phyloP scores from a whole-genome alignment of 2,113 vertebrate species.

The Oreochromis aureus region DNA sequence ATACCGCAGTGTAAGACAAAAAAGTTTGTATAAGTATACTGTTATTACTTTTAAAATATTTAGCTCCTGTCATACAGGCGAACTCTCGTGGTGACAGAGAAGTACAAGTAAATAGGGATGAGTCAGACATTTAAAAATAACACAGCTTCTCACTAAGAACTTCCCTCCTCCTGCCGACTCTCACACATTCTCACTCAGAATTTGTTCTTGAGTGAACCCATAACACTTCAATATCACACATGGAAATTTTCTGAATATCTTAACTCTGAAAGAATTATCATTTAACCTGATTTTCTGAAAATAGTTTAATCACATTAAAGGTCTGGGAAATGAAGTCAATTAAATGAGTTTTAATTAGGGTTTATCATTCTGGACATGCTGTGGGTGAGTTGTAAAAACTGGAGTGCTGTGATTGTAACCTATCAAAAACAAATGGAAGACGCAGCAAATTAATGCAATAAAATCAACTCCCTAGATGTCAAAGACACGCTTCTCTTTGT shows the following conservation, averaged over 20 bases:
- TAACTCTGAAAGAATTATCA: not conserved
- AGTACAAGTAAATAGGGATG: conserved; percentile 26
- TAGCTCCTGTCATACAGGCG: conserved; percentile 3
- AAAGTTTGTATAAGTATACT: not conserved
- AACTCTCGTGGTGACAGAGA: not conserved
- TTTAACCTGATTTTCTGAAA: not conserved
- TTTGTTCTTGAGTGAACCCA: conserved; percentile 11
- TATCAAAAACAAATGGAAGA: not conserved
- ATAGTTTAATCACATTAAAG: not conserved
- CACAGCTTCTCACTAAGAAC: conserved; percentile 21
- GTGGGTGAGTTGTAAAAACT: not conserved
- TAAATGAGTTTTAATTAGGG: not conserved
- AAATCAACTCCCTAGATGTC: not conserved
- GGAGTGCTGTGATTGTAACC: not conserved
- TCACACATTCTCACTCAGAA: conserved; percentile 32
- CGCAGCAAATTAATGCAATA: not conserved
- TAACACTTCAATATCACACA: conserved; percentile 12
- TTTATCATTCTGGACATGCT: not conserved
- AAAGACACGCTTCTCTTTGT: not conserved
- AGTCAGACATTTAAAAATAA: conserved; percentile 55
- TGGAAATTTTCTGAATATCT: not conserved
- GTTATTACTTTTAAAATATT: conserved; percentile 1
- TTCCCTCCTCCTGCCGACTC: conserved; percentile 24
- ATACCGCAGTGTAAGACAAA: not conserved
- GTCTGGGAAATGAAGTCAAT: not conserved